These are phyloP conservation scores for Habrosyne pyritoides DNA, from an alignment of 2,888 invertebrate species.

Conservation along the genomic window DNA sequence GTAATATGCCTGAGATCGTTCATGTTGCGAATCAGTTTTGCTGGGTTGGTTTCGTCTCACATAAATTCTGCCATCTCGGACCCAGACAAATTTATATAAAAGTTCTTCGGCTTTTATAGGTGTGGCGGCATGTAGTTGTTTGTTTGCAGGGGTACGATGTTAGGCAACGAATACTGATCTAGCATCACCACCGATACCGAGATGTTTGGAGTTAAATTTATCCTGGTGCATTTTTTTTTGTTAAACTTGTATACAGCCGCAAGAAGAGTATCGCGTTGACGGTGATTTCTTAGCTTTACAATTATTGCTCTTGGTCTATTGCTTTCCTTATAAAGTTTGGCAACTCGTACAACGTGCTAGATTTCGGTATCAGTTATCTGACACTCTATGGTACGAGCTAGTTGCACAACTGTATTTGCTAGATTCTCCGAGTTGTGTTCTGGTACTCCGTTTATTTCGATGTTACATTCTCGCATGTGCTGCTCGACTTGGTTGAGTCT, in stretches of 20 bases:
- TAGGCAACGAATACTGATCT: slow-evolving; percentile 26
- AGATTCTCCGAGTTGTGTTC: slow-evolving; percentile 27
- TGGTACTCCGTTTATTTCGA: slow-evolving; percentile 29
- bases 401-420: slow-evolving; percentile 13
- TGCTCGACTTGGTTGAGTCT: slow-evolving; percentile 24
- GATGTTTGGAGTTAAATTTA: slow-evolving; percentile 19
- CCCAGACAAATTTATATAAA: slow-evolving; percentile 31
- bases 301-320: slow-evolving; percentile 23
- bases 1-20: not conserved
- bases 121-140: slow-evolving; percentile 33
- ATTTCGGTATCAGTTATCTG: slow-evolving; percentile 14
- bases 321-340: slow-evolving; percentile 19
- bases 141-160: slow-evolving; percentile 29
- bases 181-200: slow-evolving; percentile 21
- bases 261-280: slow-evolving; percentile 20
- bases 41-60: slow-evolving; percentile 7
- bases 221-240: slow-evolving; percentile 16
- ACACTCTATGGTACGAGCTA: slow-evolving; percentile 9
- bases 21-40: slow-evolving; percentile 4
- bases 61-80: slow-evolving; percentile 29
- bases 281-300: slow-evolving; percentile 22
- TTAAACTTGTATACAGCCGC: slow-evolving; percentile 22
- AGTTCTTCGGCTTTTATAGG: slow-evolving; percentile 26
- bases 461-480: slow-evolving; percentile 21
- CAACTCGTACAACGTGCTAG: slow-evolving; percentile 20